phyloP scores from a whole-genome alignment of 2,113 vertebrate species.

The Plestiodon gilberti region DNA sequence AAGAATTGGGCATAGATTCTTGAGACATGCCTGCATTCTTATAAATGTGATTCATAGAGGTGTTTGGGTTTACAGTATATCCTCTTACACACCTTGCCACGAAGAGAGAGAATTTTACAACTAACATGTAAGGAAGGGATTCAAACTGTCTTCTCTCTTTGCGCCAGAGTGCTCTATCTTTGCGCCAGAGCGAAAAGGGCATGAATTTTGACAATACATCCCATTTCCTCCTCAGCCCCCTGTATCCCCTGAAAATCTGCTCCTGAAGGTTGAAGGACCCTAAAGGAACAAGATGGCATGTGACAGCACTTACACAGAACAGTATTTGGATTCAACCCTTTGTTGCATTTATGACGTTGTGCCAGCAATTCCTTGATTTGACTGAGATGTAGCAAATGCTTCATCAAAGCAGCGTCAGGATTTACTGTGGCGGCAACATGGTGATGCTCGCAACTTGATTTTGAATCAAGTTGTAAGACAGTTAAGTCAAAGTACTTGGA shows the following conservation, averaged over 20 bases:
- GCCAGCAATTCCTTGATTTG: not conserved
- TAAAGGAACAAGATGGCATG: too few relatives aligned
- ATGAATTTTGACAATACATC: too few relatives aligned
- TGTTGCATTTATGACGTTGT: not conserved
- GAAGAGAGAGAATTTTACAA: conserved; percentile 21
- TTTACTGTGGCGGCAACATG: not conserved
- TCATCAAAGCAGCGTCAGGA: conserved; percentile 1
- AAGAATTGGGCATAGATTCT: not conserved
- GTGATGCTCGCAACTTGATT: not conserved
- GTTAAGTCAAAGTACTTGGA: conserved; percentile 12
- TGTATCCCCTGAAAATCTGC: too few relatives aligned
- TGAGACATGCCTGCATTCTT: not conserved
- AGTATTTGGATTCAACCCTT: too few relatives aligned
- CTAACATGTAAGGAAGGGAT: not conserved
- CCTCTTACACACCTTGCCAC: conserved; percentile 3
- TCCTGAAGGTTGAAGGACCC: too few relatives aligned
- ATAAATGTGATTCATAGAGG: not conserved
- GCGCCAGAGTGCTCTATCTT: too few relatives aligned
- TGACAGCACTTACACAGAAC: too few relatives aligned
- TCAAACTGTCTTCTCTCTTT: too few relatives aligned
- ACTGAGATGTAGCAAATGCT: not conserved
- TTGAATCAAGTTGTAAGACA: not conserved
- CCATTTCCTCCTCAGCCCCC: too few relatives aligned
- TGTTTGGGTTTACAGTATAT: not conserved
- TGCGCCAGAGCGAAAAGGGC: too few relatives aligned